phyloP scores from a whole-genome alignment of 2,113 vertebrate species.

The Butastur rufipennis region DNA sequence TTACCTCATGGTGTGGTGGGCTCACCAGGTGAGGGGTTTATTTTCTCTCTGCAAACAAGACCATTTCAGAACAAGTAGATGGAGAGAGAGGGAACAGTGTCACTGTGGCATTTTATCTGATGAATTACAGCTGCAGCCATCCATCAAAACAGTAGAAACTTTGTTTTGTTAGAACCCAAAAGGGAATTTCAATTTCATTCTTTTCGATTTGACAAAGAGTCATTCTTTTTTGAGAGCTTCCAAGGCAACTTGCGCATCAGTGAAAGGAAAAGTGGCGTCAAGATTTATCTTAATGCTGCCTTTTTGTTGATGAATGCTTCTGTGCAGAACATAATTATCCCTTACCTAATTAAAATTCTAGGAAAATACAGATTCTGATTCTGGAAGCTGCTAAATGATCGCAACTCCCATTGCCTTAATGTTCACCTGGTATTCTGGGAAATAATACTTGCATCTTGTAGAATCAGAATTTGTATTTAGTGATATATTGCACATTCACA shows the following conservation, averaged over 20 bases:
- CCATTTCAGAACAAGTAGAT: background rate
- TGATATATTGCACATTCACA: background rate
- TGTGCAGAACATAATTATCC: background rate
- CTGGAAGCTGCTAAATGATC: background rate
- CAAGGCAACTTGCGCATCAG: background rate
- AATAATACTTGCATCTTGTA: background rate
- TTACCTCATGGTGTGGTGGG: conserved; percentile 99
- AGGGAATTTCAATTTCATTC: background rate
- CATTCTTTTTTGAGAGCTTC: background rate
- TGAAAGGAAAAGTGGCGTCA: background rate
- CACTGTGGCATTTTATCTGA: background rate
- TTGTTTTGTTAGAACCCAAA: background rate
- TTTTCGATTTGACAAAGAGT: background rate
- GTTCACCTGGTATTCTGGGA: background rate
- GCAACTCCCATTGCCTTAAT: background rate
- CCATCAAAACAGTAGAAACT: background rate
- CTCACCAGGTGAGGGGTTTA: conserved; percentile 88
- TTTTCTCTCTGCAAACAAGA: background rate
- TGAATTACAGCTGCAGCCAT: conserved; percentile 5
- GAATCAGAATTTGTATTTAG: background rate
- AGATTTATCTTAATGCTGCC: conserved; percentile 1
- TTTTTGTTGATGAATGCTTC: background rate
- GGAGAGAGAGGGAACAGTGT: background rate
- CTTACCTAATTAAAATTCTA: conserved; percentile 8
- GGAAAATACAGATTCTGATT: background rate